phyloP scores from a whole-genome alignment of 2,797 vertebrate genomes.

The Trematomus bernacchii region DNA sequence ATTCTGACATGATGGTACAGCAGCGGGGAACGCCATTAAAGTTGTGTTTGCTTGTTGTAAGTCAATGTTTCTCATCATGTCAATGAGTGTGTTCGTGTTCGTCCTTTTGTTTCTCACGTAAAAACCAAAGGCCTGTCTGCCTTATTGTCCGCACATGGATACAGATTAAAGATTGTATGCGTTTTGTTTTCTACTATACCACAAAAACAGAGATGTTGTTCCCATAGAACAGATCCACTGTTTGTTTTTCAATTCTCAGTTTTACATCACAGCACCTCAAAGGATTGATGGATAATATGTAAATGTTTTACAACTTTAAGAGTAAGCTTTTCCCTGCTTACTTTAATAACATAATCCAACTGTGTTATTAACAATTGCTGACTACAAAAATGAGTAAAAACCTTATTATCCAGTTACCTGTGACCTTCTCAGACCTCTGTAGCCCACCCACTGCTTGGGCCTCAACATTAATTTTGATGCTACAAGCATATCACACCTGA shows the following conservation, averaged over 20 bases:
- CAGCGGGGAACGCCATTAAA: slow-evolving; percentile 47
- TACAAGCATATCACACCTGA: background rate
- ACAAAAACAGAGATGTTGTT: background rate
- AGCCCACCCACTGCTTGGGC: background rate
- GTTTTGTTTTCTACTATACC: background rate
- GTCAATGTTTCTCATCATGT: slow-evolving; percentile 37
- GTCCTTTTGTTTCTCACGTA: slow-evolving; percentile 21
- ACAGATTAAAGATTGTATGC: background rate
- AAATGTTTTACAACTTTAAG: background rate
- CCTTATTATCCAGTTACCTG: too few relatives aligned
- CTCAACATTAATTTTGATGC: background rate
- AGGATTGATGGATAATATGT: too few relatives aligned
- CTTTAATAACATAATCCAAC: background rate
- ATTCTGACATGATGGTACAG: slow-evolving; percentile 41
- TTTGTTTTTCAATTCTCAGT: background rate
- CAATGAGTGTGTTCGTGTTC: background rate
- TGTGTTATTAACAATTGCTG: background rate
- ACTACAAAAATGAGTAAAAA: background rate
- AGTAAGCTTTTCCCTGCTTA: background rate
- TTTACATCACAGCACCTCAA: background rate
- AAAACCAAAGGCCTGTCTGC: slow-evolving; percentile 12
- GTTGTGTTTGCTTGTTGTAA: slow-evolving; percentile 49
- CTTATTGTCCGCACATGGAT: slow-evolving; percentile 4
- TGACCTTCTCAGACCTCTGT: too few relatives aligned
- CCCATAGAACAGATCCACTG: background rate